Evolutionary conservation across 2,888 invertebrate species (phyloP), one percentile per base, ranked within the genome.

Genomic region (Anaspis maculata): DNA sequence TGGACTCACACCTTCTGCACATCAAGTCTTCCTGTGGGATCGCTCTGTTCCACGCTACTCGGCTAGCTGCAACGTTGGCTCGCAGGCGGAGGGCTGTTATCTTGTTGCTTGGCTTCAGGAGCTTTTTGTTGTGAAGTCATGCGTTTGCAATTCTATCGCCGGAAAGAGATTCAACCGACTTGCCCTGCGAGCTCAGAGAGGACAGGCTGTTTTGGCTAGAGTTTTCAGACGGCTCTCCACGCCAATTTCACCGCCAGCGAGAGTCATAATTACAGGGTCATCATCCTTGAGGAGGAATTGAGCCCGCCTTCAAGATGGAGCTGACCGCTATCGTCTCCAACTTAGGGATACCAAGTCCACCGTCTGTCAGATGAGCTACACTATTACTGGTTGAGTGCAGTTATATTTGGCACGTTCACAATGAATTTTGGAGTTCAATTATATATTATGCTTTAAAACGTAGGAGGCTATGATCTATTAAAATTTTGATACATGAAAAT

Each of bases 261-360:
- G 24, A 24, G 16, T 10, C 16, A 3, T 3, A 9, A 14, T 28
- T 7, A 10, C 16, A 7, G 15, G 11, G 28, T 28, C 27, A 11
- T 15, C 28, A 13, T n/a, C 7, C n/a, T 14, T 15, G n/a, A 26
- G 25, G 6, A 12, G 9, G 25, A 4, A 7, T n/a, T 15, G 13
- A 25, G n/a, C 13, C 13, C 10, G 25, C 24, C 30, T 23, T 36
- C 6, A 50, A 31, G 26, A 39, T 39, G n/a, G 44, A 24, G 10
- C 34, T 9, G 9, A 36, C 30, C 5, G 44, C 33, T 6, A 46
- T 28, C n/a, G 30, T 27, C 32, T 53, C 48, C 11, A 58, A 34
- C 30, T 42, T 47, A 14, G 52, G 51, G 13, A 56, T 23, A 12
- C 55, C 57, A 37, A 59, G 40, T 39, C 56, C 52, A 14, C 57